A percentile compares a stretch with the other conserved stretches of the same genome.
Evolutionary conservation across 2,113 vertebrate species (phyloP).

Genomic region (Myotis yumanensis): DNA sequence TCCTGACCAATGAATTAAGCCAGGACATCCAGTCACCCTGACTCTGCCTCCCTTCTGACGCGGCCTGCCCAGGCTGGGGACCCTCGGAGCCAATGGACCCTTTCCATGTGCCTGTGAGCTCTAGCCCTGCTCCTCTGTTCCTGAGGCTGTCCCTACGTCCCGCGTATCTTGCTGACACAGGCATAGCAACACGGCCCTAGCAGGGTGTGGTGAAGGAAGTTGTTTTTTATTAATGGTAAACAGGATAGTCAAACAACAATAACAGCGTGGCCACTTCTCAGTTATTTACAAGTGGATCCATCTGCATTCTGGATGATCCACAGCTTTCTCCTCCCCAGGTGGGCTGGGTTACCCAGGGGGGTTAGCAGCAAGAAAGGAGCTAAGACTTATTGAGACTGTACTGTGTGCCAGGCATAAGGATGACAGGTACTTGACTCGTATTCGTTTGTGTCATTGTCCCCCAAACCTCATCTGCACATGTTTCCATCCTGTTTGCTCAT

Average conservation of each 20-base stretch:
- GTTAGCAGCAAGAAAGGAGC: not conserved
- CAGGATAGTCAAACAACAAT: constrained; percentile 71
- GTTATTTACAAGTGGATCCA: constrained; percentile 20
- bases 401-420: not conserved
- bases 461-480: not conserved
- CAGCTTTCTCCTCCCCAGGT: not conserved
- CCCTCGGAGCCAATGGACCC: not conserved
- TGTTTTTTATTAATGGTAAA: constrained; percentile 70
- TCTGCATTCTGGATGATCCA: not conserved
- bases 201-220: constrained; percentile 71
- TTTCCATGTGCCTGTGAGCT: not conserved
- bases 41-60: not conserved
- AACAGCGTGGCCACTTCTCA: not conserved
- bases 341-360: not conserved
- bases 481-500: not conserved
- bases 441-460: not conserved
- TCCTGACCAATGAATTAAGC: not conserved
- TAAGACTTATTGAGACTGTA: not conserved
- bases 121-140: not conserved
- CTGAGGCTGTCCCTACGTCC: not conserved
- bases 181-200: not conserved
- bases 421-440: not conserved
- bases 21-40: not conserved
- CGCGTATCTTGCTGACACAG: not conserved
- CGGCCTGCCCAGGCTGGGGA: not conserved